phyloP scores from a whole-genome alignment of 1,140 invertebrate genomes.

The Drosophila lowei region DNA sequence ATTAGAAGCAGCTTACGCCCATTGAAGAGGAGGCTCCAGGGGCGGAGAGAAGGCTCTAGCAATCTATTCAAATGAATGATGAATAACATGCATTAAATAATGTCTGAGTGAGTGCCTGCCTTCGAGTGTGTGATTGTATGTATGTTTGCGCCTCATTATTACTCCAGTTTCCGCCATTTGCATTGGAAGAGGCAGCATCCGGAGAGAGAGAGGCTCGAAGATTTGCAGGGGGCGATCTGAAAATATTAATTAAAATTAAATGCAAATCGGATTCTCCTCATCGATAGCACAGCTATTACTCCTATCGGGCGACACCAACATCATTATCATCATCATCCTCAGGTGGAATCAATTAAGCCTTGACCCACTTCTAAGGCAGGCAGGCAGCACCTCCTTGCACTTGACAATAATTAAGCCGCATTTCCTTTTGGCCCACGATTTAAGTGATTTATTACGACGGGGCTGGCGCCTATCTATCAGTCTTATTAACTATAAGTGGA shows the following conservation, averaged over 20 bases:
- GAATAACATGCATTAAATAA: conserved; percentile 57
- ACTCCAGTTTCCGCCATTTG: conserved; percentile 1
- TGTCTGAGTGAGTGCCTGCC: conserved; percentile 4
- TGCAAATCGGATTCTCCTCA: conserved; percentile 16
- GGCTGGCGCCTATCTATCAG: conserved; percentile 38
- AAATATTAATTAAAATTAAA: conserved; percentile 27
- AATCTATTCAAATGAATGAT: conserved; percentile 61
- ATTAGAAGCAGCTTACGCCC: conserved; percentile 51
- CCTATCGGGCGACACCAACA: no score
- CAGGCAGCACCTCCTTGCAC: neutral
- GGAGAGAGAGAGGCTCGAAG: neutral
- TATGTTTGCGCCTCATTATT: conserved; percentile 7
- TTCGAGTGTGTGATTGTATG: neutral
- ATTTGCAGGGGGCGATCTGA: conserved; percentile 10
- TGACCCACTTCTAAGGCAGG: neutral
- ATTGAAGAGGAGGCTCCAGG: neutral
- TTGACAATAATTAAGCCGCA: conserved; percentile 41
- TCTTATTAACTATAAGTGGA: conserved; percentile 41
- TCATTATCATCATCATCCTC: no score
- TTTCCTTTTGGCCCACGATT: conserved; percentile 33
- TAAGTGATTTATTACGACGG: conserved; percentile 46
- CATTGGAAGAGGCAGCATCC: neutral
- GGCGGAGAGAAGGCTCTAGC: conserved; percentile 3
- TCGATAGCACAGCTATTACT: no score
- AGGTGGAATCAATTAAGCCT: no score